These are phyloP conservation scores for Aphelenchoides bicaudatus DNA, from an alignment of 2,888 invertebrate genomes.

Conservation along the genomic window DNA sequence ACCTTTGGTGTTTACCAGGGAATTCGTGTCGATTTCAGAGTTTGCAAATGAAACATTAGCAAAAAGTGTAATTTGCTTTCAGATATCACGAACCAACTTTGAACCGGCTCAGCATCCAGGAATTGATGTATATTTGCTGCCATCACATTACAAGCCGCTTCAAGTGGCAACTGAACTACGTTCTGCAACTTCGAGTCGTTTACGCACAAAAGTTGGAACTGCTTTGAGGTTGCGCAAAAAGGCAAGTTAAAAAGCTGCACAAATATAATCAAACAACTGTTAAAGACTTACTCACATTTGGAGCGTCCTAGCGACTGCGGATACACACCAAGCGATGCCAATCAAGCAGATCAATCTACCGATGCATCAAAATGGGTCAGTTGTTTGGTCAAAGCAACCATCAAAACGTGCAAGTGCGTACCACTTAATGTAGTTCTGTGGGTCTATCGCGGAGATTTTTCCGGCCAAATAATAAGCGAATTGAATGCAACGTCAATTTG, in stretches of 20 bases:
- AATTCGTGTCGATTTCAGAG: constrained; percentile 16
- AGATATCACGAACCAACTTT: constrained; percentile 13
- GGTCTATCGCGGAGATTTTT: constrained; percentile 20
- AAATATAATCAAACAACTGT: not conserved
- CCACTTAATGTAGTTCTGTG: constrained; percentile 16
- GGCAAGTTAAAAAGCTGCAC: not conserved
- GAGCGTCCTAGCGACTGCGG: constrained; percentile 6
- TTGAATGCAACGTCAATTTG: constrained; percentile 43
- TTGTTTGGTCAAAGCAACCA: constrained; percentile 9
- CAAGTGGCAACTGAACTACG: constrained; percentile 18
- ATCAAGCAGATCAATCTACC: constrained; percentile 12
- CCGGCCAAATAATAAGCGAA: constrained; percentile 35
- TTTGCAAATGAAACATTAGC: not conserved
- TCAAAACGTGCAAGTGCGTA: constrained; percentile 15
- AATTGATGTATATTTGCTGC: constrained; percentile 10
- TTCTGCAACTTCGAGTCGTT: not conserved
- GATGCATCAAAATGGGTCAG: not conserved
- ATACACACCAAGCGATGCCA: constrained; percentile 1
- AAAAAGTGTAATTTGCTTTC: constrained; percentile 8
- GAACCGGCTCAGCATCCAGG: constrained; percentile 16
- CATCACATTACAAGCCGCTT: constrained; percentile 12
- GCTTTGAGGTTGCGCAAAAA: not conserved
- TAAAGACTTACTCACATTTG: not conserved
- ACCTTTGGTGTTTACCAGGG: constrained; percentile 7
- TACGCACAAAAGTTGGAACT: not conserved